Percentiles rank a stretch among this genome's conserved stretches.
Evolutionary conservation across 2,888 invertebrate species (phyloP).

Genomic region (Dolomedes plantarius): DNA sequence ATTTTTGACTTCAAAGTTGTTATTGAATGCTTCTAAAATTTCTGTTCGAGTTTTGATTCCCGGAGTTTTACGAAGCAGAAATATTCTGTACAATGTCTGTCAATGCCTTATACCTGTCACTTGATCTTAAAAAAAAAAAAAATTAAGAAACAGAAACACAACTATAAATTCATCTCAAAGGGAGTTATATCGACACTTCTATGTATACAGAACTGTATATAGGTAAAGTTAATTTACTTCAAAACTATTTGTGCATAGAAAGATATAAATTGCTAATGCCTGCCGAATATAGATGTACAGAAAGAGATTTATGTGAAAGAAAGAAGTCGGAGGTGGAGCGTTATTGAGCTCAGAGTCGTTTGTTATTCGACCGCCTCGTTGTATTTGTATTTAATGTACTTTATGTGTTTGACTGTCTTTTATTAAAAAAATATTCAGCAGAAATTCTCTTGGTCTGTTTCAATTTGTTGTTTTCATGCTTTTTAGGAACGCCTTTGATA

Average conservation of each 20-base stretch:
- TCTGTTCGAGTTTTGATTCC: no score
- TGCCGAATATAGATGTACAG: constrained; percentile 70
- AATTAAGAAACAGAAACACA: not conserved
- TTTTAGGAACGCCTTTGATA: no score
- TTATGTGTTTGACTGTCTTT: constrained; percentile 60
- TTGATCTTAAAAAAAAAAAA: no score
- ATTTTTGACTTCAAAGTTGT: no score
- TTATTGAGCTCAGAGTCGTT: not conserved
- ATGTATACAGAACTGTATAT: not conserved
- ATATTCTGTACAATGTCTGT: not conserved
- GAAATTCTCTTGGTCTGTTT: not conserved
- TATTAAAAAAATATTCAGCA: constrained; percentile 55
- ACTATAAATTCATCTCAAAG: not conserved
- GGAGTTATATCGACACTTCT: constrained; percentile 5
- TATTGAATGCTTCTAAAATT: no score
- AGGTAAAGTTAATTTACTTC: not conserved
- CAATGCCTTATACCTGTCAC: not conserved
- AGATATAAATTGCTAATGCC: constrained; percentile 37
- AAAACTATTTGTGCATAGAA: constrained; percentile 36
- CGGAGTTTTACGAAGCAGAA: no score
- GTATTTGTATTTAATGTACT: constrained; percentile 65
- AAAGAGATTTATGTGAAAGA: constrained; percentile 61
- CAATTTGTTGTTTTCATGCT: no score
- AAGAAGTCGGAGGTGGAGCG: not conserved
- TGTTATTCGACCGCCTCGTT: constrained; percentile 6